Conservation (phyloP, 2,113 vertebrate genomes). For the Terrapene triunguis region DNA sequence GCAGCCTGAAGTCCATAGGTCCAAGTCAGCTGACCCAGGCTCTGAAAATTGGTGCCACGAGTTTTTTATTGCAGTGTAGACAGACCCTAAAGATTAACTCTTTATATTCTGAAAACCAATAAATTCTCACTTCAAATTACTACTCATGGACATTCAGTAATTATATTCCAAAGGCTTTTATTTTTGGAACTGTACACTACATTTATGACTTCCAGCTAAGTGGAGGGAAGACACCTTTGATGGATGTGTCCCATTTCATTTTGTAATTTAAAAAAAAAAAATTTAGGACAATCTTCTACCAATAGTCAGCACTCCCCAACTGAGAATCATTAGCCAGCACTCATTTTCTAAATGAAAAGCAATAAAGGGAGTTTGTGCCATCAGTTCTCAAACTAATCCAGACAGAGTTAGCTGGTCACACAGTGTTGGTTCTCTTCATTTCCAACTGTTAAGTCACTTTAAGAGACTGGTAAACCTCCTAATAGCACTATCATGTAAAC, state of each 20-base stretch:
- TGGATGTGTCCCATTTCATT: no score
- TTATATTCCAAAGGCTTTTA: not conserved
- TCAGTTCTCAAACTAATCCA: rapidly evolving
- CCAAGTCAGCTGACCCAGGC: no score
- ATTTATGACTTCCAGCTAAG: not conserved
- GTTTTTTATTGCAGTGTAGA: no score
- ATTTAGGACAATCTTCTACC: not conserved
- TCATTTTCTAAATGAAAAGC: not conserved
- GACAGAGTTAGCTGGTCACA: rapidly evolving
- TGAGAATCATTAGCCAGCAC: not conserved
- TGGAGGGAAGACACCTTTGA: not conserved
- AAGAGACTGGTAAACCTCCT: not conserved
- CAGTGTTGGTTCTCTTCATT: not conserved
- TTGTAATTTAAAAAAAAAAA: not conserved
- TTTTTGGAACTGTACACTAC: not conserved
- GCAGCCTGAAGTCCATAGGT: no score
- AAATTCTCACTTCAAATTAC: not conserved
- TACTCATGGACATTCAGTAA: not conserved
- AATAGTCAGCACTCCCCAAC: not conserved
- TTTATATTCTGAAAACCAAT: not conserved
- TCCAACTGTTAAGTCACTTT: not conserved
- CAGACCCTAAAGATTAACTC: not conserved
- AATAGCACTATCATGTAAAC: not conserved
- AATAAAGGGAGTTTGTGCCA: rapidly evolving
- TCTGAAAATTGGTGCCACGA: no score